Base-by-base conservation (phyloP, 2,797 vertebrate genomes). In the Petrocephalus schoutedeni region DNA sequence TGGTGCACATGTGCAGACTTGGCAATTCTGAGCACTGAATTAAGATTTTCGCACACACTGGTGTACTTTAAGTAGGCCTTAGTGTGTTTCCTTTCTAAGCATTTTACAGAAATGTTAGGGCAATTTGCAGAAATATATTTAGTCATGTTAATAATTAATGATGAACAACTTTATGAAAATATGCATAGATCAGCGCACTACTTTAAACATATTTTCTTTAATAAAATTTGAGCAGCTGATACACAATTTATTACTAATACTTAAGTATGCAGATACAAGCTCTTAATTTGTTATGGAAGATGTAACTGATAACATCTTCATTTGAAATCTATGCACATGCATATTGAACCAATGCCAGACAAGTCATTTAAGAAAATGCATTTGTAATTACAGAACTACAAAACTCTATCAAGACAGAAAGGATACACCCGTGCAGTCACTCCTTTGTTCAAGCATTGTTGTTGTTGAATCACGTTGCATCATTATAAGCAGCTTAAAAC, bases 71-170 rank as follows among this genome's bases (percentile, higher is more conserved):
- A 51, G 3, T 32, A 85, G 21, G 16, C 41, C 19, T 49, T n/a
- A 4, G 56, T 57, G 2, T 21, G 16, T 45, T 41, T 74, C 67
- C 5, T 49, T 45, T 77, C 36, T n/a, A 49, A 77, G 16, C 19
- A 54, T 53, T 84, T 84, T 84, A 23, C 23, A 83, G 8, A 83
- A 53, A 53, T 83, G 80, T 41, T n/a, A 8, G 16, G 6, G 71
- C 71, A 77, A 83, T 53, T 54, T 36, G 84, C 51, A 58, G 28
- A 59, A 86, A 86, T 59, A 19, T 45, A n/a, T 85, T 86, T 57
- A 36, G 5, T 41, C 23, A 36, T 1, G 49, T 84, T 9, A 3
- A 77, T 19, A 49, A 80, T 19, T 49, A 9, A 80, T 41, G 45
- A 49, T 49, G 16, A 45, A 45, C 71, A 80, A 80, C 74, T 45